A percentile compares a stretch with the other conserved stretches of the same genome.
These are phyloP conservation scores for Macaca mulatta DNA, from an alignment of 2,113 vertebrate species.

Conservation along the genomic window DNA sequence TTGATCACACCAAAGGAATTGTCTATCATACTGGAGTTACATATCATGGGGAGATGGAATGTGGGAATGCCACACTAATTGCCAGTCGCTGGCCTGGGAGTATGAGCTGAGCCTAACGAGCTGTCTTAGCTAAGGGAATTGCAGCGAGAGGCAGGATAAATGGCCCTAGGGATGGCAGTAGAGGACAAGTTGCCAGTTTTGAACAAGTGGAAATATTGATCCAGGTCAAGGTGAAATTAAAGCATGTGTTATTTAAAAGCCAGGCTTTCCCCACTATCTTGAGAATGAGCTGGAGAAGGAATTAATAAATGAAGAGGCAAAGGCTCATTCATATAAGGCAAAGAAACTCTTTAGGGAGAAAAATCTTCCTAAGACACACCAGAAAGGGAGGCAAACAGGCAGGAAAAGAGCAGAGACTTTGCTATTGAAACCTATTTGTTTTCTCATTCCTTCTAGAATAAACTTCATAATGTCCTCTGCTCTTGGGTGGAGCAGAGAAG, in stretches of 20 bases:
- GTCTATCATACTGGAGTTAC: neutral
- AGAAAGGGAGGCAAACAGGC: neutral
- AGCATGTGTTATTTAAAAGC: constrained; percentile 14
- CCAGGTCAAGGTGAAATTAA: neutral
- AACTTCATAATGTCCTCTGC: neutral
- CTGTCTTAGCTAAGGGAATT: neutral
- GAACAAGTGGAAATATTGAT: constrained; percentile 33
- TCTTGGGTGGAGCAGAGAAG: neutral
- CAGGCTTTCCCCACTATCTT: neutral
- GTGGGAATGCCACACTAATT: neutral
- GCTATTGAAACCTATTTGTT: neutral
- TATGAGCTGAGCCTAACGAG: neutral
- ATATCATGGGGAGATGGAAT: too few species aligned
- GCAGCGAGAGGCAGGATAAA: neutral
- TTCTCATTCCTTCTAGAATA: neutral
- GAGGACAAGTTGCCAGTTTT: neutral
- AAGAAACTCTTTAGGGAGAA: neutral
- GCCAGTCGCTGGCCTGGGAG: neutral
- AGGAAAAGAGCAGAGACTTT: neutral
- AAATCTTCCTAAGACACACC: neutral
- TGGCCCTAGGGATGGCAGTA: neutral
- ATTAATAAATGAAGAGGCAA: constrained; percentile 12
- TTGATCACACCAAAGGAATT: neutral
- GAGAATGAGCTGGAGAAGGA: neutral
- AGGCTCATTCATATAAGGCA: neutral